Evolutionary conservation across 2,113 vertebrate genomes (phyloP), one percentile per base, ranked within the genome.

Genomic region (Salvelinus namaycush): DNA sequence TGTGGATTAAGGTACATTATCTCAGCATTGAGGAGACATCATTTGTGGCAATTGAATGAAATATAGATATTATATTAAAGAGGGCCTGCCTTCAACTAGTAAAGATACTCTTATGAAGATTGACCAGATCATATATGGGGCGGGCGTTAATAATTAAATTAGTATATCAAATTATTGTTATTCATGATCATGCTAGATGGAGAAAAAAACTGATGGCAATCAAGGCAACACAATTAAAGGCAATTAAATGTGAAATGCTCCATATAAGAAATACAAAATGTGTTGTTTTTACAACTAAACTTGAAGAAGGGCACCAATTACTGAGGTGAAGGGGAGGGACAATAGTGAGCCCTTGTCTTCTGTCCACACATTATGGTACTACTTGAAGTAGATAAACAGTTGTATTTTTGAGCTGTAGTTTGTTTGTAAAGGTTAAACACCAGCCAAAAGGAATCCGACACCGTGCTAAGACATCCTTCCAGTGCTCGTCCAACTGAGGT

Each of bases 1-100:
- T 39, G 49, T 68, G 79, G 31, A 73, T 73, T 48, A 44, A 78
- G 24, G 59, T 64, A 76, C 13, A 70, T 68, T 22, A 39, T 2
- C 14, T 49, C 57, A 13, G 34, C 34, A 34, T 1, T 44, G 11
- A 59, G 59, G 62, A 65, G 34, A 74, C 72, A 62, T 18, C 11
- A 16, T 54, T 54, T 54, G 16, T 44, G 39, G 39, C 39, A 44
- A 44, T 44, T 11, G 1, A 44, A 44, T 44, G 39, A 44, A 44
- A 11, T 44, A 11, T 12, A 44, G 39, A 44, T 44, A 44, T 44
- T 44, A 44, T 44, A 11, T 44, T 44, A 44, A 44, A 44, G 39
- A 44, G 39, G 39, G 39, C 39, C 39, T 44, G 39, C 39, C 39
- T 44, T 44, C 39, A 44, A 44, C 39, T 44, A 11, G 39, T 44